Percentiles rank a stretch among this genome's conserved stretches.
Conservation (phyloP, 92 coral and sea anemone genomes). For the Blastomussa wellsi region DNA sequence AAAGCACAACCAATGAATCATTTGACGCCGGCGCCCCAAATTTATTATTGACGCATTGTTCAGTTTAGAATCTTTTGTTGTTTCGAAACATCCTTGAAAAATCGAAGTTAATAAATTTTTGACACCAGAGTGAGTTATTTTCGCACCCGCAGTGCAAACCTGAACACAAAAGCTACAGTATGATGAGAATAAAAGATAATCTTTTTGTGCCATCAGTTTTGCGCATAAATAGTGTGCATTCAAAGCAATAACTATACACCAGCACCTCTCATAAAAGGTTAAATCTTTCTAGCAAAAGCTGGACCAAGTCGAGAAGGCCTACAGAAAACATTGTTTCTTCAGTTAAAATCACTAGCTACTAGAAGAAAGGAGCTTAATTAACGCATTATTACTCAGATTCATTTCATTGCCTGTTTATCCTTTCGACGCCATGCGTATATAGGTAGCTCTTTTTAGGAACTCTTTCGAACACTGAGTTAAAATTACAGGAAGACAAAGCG, state of each 20-base stretch:
- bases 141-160: neutral
- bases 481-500: constrained; percentile 30
- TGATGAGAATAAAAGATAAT: neutral
- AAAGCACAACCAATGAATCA: neutral
- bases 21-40: neutral
- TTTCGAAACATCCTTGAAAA: neutral
- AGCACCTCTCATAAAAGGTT: neutral
- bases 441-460: neutral
- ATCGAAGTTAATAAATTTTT: neutral
- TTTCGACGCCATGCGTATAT: neutral
- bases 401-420: neutral
- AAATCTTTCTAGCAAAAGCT: neutral
- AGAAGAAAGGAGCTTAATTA: neutral
- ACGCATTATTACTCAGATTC: neutral
- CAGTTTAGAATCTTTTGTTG: constrained; percentile 8
- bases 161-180: neutral
- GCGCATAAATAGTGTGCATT: neutral
- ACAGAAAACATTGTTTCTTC: neutral
- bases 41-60: neutral
- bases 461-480: neutral
- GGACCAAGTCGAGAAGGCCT: neutral
- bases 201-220: neutral
- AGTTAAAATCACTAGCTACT: neutral
- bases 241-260: neutral
- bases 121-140: neutral